Conservation (phyloP, 64 coral and sea anemone genomes). For the Hydrozoanthus tunicans region DNA sequence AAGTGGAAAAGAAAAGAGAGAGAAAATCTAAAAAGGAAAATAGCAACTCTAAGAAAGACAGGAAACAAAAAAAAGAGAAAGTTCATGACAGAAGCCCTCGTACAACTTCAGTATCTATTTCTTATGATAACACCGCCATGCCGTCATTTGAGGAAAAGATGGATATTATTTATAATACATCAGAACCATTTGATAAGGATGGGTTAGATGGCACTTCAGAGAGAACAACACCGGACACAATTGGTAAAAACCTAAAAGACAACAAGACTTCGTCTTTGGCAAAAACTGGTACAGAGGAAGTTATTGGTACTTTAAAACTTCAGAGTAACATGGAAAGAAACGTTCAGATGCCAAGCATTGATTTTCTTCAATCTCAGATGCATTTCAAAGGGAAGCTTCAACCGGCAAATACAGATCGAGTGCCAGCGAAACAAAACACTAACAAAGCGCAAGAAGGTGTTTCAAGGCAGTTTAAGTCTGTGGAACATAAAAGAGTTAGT, state of each 20-base stretch:
- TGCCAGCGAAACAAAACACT: background rate
- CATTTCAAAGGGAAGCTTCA: background rate
- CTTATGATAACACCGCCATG: background rate
- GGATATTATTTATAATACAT: conserved; percentile 48
- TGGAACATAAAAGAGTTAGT: background rate
- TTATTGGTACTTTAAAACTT: background rate
- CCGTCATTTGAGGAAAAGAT: conserved; percentile 48
- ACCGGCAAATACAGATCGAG: too few relatives aligned
- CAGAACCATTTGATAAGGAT: conserved; percentile 14
- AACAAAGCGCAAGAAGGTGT: background rate
- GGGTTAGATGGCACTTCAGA: background rate
- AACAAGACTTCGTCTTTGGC: background rate
- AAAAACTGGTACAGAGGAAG: background rate
- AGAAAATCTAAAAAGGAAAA: conserved; percentile 31
- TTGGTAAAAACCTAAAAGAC: background rate
- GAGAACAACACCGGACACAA: background rate
- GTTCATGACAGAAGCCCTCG: background rate
- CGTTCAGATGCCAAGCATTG: background rate
- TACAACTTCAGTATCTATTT: background rate
- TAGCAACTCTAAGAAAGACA: conserved; percentile 3
- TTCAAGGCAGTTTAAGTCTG: background rate
- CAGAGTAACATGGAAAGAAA: background rate
- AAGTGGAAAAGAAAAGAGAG: conserved; percentile 18
- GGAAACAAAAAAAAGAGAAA: background rate
- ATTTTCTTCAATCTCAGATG: conserved; percentile 18